These are phyloP conservation scores for Chrysomallon squamiferum DNA, from an alignment of 1,140 invertebrate genomes.

Conservation along the genomic window DNA sequence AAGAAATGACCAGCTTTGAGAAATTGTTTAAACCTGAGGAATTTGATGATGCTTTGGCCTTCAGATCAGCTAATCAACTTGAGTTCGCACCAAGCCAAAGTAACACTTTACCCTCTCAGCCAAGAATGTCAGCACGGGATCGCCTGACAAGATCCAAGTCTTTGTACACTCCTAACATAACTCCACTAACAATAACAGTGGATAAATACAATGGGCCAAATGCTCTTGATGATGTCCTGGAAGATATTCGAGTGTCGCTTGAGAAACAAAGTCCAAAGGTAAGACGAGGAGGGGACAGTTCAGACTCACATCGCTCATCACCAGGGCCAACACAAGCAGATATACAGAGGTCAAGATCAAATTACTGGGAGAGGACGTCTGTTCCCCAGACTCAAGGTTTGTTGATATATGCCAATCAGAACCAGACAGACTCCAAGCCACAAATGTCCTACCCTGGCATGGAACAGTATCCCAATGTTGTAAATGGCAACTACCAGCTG, in stretches of 20 bases:
- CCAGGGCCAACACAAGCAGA: slow-evolving; percentile 6
- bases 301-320: slow-evolving; percentile 16
- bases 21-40: slow-evolving; percentile 5
- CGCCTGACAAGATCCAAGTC: slow-evolving; percentile 31
- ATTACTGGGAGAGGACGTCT: neutral
- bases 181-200: slow-evolving; percentile 45
- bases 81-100: slow-evolving; percentile 18
- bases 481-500: slow-evolving; percentile 49
- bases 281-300: slow-evolving; percentile 22
- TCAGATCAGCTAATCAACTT: slow-evolving; percentile 1
- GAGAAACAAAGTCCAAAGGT: slow-evolving; percentile 48
- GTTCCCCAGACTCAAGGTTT: neutral
- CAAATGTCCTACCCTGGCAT: slow-evolving; percentile 9
- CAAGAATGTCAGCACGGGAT: slow-evolving; percentile 15
- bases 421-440: slow-evolving; percentile 5
- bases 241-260: slow-evolving; percentile 48
- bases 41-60: neutral
- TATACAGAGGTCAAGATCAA: slow-evolving; percentile 3
- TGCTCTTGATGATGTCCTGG: slow-evolving; percentile 55
- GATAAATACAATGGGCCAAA: slow-evolving; percentile 32
- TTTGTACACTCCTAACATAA: slow-evolving; percentile 46
- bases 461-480: slow-evolving; percentile 13
- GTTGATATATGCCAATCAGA: neutral
- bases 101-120: slow-evolving; percentile 25
- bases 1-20: slow-evolving; percentile 55